Evolutionary conservation across 2,888 invertebrate species (phyloP), one percentile per base, ranked within the genome.

Genomic region (Caradrina kadenii): DNA sequence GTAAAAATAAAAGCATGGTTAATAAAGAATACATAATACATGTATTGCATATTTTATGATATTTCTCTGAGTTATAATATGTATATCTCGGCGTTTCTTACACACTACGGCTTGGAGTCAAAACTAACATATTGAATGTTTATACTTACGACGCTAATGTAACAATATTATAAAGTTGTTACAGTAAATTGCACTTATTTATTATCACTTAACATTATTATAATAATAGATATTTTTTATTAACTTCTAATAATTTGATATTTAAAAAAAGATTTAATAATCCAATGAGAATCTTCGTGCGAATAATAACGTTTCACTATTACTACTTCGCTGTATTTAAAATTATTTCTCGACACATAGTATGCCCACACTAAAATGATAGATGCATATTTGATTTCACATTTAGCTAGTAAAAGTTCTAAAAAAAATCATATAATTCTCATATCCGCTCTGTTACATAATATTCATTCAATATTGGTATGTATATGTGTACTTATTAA

Each of bases 131-230:
- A 81, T 80, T 76, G 55, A 82, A 72, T 77, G 76, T 77, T 76
- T 81, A 77, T 76, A 69, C 83, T 84, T 81, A 83, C 55, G 13
- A 83, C 55, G 13, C 75, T 80, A 81, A 71, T 72, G 81, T 84
- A 83, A 79, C 77, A 79, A 73, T 72, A 75, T 69, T 65, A 76
- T 78, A 63, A 81, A 76, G 58, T 76, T 79, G 82, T 84, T 84
- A 84, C 82, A 69, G 56, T 77, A 85, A 85, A 86, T 86, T 86
- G 84, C 85, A 85, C 85, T 85, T 86, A 85, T 73, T 82, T 79
- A 80, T 79, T 83, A 85, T 85, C 84, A 84, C 84, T 85, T 85
- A 84, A 69, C 60, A 73, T 68, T 80, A 73, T 65, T 75, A 71
- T 80, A 79, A 71, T 63, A 53, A 65, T 79, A 71, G 60, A 79